These are phyloP conservation scores for Polymixis flavicincta DNA, from an alignment of 2,888 invertebrate species.

Conservation along the genomic window DNA sequence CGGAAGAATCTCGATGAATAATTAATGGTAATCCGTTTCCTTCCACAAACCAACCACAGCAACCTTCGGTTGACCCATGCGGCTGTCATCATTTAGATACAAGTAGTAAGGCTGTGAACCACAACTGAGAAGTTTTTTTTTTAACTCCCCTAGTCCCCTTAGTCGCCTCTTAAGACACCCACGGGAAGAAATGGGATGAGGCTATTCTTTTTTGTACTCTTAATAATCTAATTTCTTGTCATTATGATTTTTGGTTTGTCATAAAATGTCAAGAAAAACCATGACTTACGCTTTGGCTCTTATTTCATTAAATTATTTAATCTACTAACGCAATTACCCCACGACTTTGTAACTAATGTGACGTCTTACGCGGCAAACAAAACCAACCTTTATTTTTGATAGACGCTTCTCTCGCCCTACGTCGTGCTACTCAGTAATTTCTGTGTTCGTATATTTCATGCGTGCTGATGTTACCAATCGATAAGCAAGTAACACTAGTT, in stretches of 20 bases:
- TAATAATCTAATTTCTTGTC: no score
- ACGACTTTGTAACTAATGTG: neutral
- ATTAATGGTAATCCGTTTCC: neutral
- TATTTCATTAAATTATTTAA: no score
- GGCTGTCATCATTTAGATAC: neutral
- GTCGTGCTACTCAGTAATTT: slow-evolving; percentile 65
- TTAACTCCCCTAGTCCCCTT: no score
- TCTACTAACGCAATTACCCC: no score
- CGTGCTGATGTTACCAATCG: slow-evolving; percentile 69
- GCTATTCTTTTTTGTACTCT: no score
- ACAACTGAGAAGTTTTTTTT: neutral
- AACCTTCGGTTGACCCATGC: neutral
- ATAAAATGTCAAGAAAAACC: no score
- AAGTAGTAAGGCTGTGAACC: neutral
- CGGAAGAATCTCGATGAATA: neutral
- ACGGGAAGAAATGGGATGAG: no score
- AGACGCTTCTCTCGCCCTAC: slow-evolving; percentile 71
- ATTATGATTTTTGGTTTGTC: no score
- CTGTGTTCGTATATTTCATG: slow-evolving; percentile 64
- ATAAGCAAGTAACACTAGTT: slow-evolving; percentile 28
- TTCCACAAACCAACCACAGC: neutral
- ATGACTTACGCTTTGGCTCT: no score
- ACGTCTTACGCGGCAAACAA: slow-evolving; percentile 57
- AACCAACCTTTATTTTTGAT: slow-evolving; percentile 66
- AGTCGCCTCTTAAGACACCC: no score